These are phyloP conservation scores for Dynastes hyllus DNA, from an alignment of 2,888 invertebrate species.

Conservation along the genomic window DNA sequence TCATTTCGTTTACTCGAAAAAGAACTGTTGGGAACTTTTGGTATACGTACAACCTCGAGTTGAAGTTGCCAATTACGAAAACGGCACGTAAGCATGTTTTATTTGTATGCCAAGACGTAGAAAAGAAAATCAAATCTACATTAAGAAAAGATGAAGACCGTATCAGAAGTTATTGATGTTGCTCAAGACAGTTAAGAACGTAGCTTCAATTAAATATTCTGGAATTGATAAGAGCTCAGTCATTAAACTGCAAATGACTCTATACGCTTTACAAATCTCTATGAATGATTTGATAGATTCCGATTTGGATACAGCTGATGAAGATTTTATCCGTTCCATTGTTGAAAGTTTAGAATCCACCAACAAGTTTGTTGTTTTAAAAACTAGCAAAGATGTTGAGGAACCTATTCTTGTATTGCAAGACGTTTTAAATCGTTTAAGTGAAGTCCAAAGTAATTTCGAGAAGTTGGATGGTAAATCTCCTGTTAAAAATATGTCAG, in stretches of 20 bases:
- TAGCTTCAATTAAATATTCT: slow-evolving; percentile 64
- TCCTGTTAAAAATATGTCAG: slow-evolving; percentile 59
- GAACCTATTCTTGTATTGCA: not conserved
- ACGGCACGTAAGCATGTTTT: too few species aligned
- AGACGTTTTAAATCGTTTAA: slow-evolving; percentile 58
- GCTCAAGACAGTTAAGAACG: slow-evolving; percentile 63
- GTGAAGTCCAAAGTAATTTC: slow-evolving; percentile 59
- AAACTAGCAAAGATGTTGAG: slow-evolving; percentile 20
- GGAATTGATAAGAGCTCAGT: slow-evolving; percentile 61
- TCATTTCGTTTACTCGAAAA: too few species aligned
- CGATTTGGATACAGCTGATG: slow-evolving; percentile 45
- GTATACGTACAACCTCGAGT: too few species aligned
- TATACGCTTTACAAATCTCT: slow-evolving; percentile 65
- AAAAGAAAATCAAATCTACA: too few species aligned
- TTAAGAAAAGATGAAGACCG: slow-evolving; percentile 59
- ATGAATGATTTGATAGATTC: slow-evolving; percentile 65
- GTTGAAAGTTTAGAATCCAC: slow-evolving; percentile 47
- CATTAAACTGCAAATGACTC: slow-evolving; percentile 63
- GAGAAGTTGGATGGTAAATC: slow-evolving; percentile 59
- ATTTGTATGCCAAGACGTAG: too few species aligned
- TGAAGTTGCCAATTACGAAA: too few species aligned
- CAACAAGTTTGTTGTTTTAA: slow-evolving; percentile 51
- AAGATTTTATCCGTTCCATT: slow-evolving; percentile 45
- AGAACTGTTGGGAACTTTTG: too few species aligned
- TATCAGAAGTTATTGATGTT: slow-evolving; percentile 62